Base-by-base conservation (phyloP, 2,113 vertebrate genomes). In the Hemicordylus capensis region DNA sequence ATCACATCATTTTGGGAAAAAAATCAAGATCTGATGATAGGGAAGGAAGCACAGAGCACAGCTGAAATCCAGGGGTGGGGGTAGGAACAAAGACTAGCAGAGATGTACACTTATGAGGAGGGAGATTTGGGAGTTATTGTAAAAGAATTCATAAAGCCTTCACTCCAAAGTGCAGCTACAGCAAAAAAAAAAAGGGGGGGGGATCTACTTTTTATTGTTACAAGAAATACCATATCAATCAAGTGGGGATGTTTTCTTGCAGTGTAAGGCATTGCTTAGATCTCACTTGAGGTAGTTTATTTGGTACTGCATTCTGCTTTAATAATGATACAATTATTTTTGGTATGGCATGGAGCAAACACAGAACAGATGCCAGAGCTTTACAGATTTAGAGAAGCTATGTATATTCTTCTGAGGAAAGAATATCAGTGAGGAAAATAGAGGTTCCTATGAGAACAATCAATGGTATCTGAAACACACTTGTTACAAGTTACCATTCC, bases 211-310 rank as follows among this genome's bases (percentile, higher is more conserved):
- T 88, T 59, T 54, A 63, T 88, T 54, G 10, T 15, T 76, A 63
- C 64, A 61, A n/a, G 80, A 89, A 89, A 77, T 83, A 34, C 9
- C 31, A 74, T 37, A 48, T 88, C 81, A 90, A 64, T 89, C 76
- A 88, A 87, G 84, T 56, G 34, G 63, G 51, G 85, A 88, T 63
- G 19, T 69, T 80, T 83, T n/a, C 39, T 89, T 81, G 58, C 26
- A 77, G 20, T 75, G 24, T 75, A 79, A 90, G 84, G 83, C 73
- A 87, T 37, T 67, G 10, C 69, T 87, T 48, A 26, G 31, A 24
- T 64, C 73, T 59, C 22, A 39, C 83, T 76, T 26, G 58, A 0
- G 4, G n/a, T 0, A 1, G 73, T 69, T 39, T 19, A 76, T 87
- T 1, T 64, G 17, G 48, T 1, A 1, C 48, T 76, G 48, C 9